Conservation (phyloP, 2,888 invertebrate species). For the Spialia ferax region DNA sequence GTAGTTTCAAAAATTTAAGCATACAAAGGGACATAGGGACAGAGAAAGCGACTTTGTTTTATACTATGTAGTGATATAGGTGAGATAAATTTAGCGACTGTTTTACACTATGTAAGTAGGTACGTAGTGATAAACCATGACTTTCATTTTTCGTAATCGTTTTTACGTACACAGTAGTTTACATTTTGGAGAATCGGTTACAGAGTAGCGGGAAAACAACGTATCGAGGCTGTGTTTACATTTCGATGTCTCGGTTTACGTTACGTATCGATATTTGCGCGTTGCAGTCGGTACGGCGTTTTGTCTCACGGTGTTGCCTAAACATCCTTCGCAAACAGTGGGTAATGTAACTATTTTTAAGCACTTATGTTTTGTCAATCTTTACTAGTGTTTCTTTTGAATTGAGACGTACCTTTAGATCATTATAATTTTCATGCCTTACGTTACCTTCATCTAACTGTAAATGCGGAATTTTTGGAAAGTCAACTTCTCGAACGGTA, state of each 20-base stretch:
- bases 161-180: not conserved
- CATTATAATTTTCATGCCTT: too few species aligned
- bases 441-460: too few species aligned
- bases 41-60: too few species aligned
- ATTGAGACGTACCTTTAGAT: not conserved
- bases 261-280: conserved; percentile 7
- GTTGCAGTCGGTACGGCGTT: not conserved
- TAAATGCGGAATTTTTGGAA: too few species aligned
- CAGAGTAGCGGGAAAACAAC: not conserved
- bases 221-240: not conserved
- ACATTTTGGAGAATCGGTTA: not conserved
- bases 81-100: too few species aligned
- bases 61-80: too few species aligned
- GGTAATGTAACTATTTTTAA: not conserved
- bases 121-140: too few species aligned
- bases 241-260: not conserved
- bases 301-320: not conserved
- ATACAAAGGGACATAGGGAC: too few species aligned
- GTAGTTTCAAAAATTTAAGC: too few species aligned
- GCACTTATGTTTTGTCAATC: not conserved
- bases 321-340: not conserved
- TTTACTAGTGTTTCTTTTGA: not conserved
- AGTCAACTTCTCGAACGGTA: too few species aligned
- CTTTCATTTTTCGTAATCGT: too few species aligned
- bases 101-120: too few species aligned